Evolutionary conservation across 2,888 invertebrate genomes (phyloP), one percentile per base, ranked within the genome.

Genomic region (Caenorhabditis panamensis): DNA sequence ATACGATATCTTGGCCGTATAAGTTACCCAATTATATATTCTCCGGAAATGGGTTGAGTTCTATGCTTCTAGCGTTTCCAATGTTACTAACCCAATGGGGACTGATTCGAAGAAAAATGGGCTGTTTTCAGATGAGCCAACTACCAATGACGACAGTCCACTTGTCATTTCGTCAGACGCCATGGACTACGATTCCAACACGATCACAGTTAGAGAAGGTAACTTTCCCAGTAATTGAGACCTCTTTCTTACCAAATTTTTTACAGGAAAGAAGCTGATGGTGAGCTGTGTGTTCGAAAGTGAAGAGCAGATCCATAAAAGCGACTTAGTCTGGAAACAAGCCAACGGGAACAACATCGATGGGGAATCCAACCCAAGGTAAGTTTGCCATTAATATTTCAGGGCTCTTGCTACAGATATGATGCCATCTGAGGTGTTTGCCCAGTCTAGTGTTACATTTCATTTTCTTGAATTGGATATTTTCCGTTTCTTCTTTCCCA

Each of bases 271-370:
- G n/a, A 75, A 79, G 47, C n/a, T 83, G 22, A 75, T 83, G 84
- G 66, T 86, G 1, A 73, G 84, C 36, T 88, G 88, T 56, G 84
- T 84, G 6, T 87, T 79, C 62, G 75, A 79, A 13, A 81, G 81
- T 22, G 68, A 82, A 16, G 87, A 88, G n/a, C 68, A 81, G 31
- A 68, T 54, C 22, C 82, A 85, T 28, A 81, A 82, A 36, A 79
- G 83, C 22, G 85, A 88, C 28, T 71, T 89, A 8, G 69, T 84
- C 22, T 89, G 89, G 89, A 80, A 85, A 44, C 86, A 84, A 36
- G 72, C 84, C 44, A 79, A 79, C 9, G 86, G 86, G 9, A 78
- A 83, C 47, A 81, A 68, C 31, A 87, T 88, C 58, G 87, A 87
- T 67, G 84, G 84, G 53, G 83, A 82, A 53, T 78, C 79, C 56